phyloP scores from a whole-genome alignment of 2,797 vertebrate genomes.

The Liparis tanakae region DNA sequence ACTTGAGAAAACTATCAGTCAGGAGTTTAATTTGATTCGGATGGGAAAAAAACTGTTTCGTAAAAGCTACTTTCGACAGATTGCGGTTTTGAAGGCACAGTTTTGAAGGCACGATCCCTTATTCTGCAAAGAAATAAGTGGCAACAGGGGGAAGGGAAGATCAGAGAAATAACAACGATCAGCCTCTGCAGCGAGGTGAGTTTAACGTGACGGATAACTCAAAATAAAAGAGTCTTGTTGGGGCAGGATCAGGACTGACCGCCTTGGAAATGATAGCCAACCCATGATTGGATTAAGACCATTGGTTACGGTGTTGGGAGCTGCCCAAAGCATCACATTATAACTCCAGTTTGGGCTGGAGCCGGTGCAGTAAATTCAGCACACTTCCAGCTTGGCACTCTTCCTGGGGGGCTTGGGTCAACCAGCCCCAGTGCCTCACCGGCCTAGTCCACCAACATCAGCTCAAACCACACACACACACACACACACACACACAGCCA shows the following conservation, averaged over 20 bases:
- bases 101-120: background rate
- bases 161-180: background rate
- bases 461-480: background rate
- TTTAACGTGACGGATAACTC: background rate
- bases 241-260: background rate
- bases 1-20: conserved; percentile 8
- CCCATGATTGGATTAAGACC: background rate
- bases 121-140: background rate
- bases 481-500: background rate
- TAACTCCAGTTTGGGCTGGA: background rate
- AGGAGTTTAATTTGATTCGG: background rate
- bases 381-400: background rate
- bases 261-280: conserved; percentile 1
- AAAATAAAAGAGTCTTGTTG: background rate
- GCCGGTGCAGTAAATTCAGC: background rate
- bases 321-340: background rate
- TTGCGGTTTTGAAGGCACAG: no score
- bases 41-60: background rate
- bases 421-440: background rate
- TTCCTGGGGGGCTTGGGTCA: background rate
- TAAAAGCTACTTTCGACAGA: background rate
- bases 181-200: background rate
- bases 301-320: background rate
- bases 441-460: background rate
- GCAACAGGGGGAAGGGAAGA: background rate